Evolutionary conservation across 2,888 invertebrate species (phyloP), one percentile per base, ranked within the genome.

Genomic region (Blomia tropicalis): DNA sequence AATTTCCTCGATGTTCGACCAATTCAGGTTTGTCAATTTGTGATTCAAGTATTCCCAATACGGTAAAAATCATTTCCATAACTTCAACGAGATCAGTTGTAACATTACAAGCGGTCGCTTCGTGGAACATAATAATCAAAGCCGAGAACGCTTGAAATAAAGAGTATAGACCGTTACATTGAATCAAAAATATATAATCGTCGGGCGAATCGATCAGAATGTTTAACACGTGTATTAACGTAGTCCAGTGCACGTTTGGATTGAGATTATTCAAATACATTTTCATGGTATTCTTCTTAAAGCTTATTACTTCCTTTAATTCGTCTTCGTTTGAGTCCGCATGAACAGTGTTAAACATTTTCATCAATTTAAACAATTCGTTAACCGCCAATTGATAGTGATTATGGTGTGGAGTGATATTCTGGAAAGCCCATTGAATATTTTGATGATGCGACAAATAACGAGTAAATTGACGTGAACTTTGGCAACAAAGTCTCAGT

Each of bases 381-480:
- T 91, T 91, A 1, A 91, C 89, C 22, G 91, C 91, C 66, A 82
- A 82, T 22, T 87, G 84, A 77, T 93, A 93, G 70, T 92, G 85
- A 25, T 88, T 88, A 4, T 90, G 88, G 75, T 90, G 90, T n/a
- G 91, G 90, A 32, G 90, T 88, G 67, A 93, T 91, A 75, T 92
- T 92, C 71, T 91, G 85, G 75, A 92, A 92, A 29, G 92, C 92
- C 92, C 92, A 93, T 72, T 89, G 88, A 47, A 93, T 81, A 77
- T 93, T 93, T 76, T 92, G 91, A 76, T 93, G 92, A 68, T 84
- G 83, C 0, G 90, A 87, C 62, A 93, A 78, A 71, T 86, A 83
- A 60, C 89, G 80, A 4, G 90, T 87, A 74, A 93, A 89, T 27
- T 82, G 76, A 53, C 84, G 80, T 4, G 91, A 91, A 69, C 87